A percentile compares a stretch with the other conserved stretches of the same genome.
These are phyloP conservation scores for Ceyx melanurus DNA, from an alignment of 2,113 vertebrate species.

Conservation along the genomic window DNA sequence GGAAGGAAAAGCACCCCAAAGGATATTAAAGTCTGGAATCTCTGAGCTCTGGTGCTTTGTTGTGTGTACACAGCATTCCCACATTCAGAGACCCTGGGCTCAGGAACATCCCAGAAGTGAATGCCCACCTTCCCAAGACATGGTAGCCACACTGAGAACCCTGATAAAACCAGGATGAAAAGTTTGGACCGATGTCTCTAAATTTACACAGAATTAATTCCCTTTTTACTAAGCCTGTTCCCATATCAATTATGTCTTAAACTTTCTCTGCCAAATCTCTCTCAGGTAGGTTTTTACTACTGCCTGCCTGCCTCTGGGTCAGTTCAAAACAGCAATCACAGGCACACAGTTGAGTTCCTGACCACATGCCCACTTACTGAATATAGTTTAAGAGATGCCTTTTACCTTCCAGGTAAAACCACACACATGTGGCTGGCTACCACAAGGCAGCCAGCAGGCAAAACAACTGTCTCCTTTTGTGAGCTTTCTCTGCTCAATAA, in stretches of 20 bases:
- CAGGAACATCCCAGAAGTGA: not conserved
- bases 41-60: not conserved
- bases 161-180: not conserved
- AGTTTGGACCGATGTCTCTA: not conserved
- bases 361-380: not conserved
- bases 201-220: not conserved
- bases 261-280: not conserved
- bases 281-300: not conserved
- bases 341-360: not conserved
- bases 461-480: not conserved
- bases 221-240: not conserved
- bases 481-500: not conserved
- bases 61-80: not conserved
- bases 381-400: not conserved
- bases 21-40: constrained; percentile 27
- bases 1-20: constrained; percentile 38
- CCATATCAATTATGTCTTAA: not conserved
- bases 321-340: not conserved
- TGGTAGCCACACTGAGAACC: not conserved
- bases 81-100: not conserved
- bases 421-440: not conserved
- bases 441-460: not conserved
- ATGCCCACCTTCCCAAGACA: not conserved
- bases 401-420: not conserved
- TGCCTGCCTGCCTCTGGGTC: not conserved